These are phyloP conservation scores for Cephus spinipes DNA, from an alignment of 2,888 invertebrate species.

Conservation along the genomic window DNA sequence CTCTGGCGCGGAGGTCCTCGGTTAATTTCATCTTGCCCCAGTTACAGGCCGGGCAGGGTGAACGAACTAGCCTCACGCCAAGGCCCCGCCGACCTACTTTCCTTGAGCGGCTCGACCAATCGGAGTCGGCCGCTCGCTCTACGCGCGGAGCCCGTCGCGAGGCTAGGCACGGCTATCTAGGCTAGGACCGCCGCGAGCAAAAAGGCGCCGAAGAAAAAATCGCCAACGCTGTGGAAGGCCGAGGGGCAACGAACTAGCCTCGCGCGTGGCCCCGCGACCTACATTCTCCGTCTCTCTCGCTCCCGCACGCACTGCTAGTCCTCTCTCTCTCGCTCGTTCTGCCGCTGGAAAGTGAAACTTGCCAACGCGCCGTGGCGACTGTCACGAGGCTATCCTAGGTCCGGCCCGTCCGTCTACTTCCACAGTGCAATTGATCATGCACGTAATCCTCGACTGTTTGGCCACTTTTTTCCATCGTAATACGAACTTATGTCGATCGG, in stretches of 20 bases:
- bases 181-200: slow-evolving; percentile 39
- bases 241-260: slow-evolving; percentile 73
- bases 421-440: slow-evolving; percentile 10
- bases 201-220: slow-evolving; percentile 9
- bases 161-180: slow-evolving; percentile 37
- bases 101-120: slow-evolving; percentile 37
- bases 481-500: neutral
- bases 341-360: slow-evolving; percentile 66
- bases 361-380: slow-evolving; percentile 51
- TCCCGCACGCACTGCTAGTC: neutral
- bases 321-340: slow-evolving; percentile 18
- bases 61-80: slow-evolving; percentile 72
- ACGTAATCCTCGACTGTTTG: neutral
- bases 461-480: neutral
- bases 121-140: slow-evolving; percentile 17
- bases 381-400: slow-evolving; percentile 25
- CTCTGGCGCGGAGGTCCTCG: slow-evolving; percentile 49
- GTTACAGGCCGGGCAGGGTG: slow-evolving; percentile 71
- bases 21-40: slow-evolving; percentile 76
- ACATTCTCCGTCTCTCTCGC: slow-evolving; percentile 52
- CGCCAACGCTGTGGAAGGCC: slow-evolving; percentile 32
- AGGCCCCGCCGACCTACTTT: slow-evolving; percentile 66
- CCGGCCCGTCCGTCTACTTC: slow-evolving; percentile 6
- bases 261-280: slow-evolving; percentile 67
- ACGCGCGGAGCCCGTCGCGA: slow-evolving; percentile 2